Conservation (phyloP, 2,113 vertebrate species). For the Anthoscopus minutus region DNA sequence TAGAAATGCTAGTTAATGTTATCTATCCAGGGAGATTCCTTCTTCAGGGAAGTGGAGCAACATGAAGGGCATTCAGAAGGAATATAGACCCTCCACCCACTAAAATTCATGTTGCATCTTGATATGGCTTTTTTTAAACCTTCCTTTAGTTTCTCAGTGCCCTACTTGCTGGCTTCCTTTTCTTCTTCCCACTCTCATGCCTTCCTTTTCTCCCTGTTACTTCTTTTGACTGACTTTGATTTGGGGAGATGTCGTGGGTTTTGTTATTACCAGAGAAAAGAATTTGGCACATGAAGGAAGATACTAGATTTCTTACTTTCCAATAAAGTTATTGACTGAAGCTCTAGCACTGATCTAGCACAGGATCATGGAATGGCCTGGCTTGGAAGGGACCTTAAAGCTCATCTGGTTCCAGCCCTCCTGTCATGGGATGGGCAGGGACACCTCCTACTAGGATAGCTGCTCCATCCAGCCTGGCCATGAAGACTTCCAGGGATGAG, state of each 20-base stretch:
- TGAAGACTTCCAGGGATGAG: background rate
- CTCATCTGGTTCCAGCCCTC: background rate
- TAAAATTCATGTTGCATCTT: background rate
- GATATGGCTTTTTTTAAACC: background rate
- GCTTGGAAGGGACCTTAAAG: background rate
- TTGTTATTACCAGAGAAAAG: background rate
- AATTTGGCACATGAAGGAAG: background rate
- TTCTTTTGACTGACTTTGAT: background rate
- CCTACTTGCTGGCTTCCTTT: background rate
- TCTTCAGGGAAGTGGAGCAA: background rate
- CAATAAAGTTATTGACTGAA: background rate
- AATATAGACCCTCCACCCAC: background rate
- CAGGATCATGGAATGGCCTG: background rate
- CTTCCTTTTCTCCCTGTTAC: background rate
- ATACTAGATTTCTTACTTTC: background rate
- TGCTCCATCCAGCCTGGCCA: background rate
- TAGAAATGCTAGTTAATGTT: background rate
- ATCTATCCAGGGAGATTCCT: background rate
- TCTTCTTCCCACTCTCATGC: background rate
- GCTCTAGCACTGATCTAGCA: background rate
- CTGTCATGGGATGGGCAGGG: background rate
- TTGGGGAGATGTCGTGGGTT: background rate
- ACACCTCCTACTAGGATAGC: background rate
- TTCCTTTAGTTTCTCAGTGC: background rate
- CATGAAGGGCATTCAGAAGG: background rate